Evolutionary conservation across 1,140 invertebrate genomes (phyloP).

Genomic region (Psilanteris sp.): DNA sequence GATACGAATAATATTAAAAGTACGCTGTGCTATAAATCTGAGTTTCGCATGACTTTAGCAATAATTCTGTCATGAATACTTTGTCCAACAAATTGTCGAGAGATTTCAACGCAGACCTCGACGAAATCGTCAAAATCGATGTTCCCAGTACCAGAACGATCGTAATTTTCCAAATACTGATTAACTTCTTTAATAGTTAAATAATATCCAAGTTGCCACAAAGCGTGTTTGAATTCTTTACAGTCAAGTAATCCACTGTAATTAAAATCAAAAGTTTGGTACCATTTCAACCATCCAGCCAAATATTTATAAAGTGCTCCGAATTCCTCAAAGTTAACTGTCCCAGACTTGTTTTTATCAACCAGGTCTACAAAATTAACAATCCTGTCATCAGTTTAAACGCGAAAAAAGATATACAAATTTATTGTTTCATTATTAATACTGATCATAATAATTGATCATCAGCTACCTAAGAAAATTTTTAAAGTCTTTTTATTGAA

Average conservation of each 20-base stretch:
- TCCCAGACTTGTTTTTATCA: slow-evolving; percentile 29
- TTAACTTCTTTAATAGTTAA: slow-evolving; percentile 4
- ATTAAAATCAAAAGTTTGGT: slow-evolving; percentile 17
- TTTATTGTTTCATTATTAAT: not conserved
- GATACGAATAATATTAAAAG: too few relatives aligned
- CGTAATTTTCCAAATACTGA: slow-evolving; percentile 10
- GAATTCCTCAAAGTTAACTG: slow-evolving; percentile 29
- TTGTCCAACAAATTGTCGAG: not conserved
- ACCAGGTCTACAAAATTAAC: slow-evolving; percentile 18
- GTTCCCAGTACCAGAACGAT: slow-evolving; percentile 26
- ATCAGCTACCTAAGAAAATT: slow-evolving; percentile 16
- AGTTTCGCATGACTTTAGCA: too few relatives aligned
- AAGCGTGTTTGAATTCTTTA: slow-evolving; percentile 22
- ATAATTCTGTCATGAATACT: slow-evolving; percentile 26
- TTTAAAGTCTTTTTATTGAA: slow-evolving; percentile 12
- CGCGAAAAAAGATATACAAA: not conserved
- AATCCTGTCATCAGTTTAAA: not conserved
- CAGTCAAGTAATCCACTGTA: slow-evolving; percentile 7
- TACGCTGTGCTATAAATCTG: too few relatives aligned
- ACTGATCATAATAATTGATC: too few relatives aligned
- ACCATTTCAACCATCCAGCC: slow-evolving; percentile 12
- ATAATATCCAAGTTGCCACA: slow-evolving; percentile 19
- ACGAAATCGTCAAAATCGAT: slow-evolving; percentile 37
- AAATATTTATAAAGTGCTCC: slow-evolving; percentile 27
- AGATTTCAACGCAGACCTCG: slow-evolving; percentile 17